These are phyloP conservation scores for Eucera pruinosa DNA, from an alignment of 2,888 invertebrate species.

Conservation along the genomic window DNA sequence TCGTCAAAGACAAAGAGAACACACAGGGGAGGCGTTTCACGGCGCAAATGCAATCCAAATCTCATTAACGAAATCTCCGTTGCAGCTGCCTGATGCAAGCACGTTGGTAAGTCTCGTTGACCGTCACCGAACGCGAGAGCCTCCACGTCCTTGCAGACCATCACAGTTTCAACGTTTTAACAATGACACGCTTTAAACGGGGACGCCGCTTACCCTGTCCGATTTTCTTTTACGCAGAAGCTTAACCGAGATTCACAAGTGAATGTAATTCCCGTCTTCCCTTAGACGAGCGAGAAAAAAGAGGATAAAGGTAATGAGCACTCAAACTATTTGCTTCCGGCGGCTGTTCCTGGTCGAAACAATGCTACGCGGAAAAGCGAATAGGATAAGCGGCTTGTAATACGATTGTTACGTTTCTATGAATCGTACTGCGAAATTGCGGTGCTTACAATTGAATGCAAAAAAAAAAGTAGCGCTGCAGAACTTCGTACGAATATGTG, in stretches of 20 bases:
- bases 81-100: neutral
- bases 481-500: no score
- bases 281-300: neutral
- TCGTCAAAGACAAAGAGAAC: constrained; percentile 46
- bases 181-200: constrained; percentile 39
- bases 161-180: constrained; percentile 22
- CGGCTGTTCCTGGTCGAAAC: neutral
- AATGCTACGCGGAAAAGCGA: neutral
- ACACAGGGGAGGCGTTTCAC: constrained; percentile 7
- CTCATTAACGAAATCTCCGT: constrained; percentile 46
- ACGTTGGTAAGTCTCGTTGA: constrained; percentile 8
- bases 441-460: rapidly evolving
- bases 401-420: neutral
- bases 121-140: neutral
- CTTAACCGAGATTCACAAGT: constrained; percentile 18
- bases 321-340: constrained; percentile 9
- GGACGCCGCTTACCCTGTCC: constrained; percentile 3
- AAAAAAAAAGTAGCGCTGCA: no score
- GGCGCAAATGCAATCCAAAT: constrained; percentile 37
- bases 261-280: constrained; percentile 10
- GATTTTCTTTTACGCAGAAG: constrained; percentile 6
- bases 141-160: neutral
- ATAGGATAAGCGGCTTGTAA: neutral
- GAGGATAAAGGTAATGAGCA: constrained; percentile 15
- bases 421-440: neutral